Evolutionary conservation across 2,797 vertebrate genomes (phyloP), one percentile per base, ranked within the genome.

Genomic region (Coregonus sp.): DNA sequence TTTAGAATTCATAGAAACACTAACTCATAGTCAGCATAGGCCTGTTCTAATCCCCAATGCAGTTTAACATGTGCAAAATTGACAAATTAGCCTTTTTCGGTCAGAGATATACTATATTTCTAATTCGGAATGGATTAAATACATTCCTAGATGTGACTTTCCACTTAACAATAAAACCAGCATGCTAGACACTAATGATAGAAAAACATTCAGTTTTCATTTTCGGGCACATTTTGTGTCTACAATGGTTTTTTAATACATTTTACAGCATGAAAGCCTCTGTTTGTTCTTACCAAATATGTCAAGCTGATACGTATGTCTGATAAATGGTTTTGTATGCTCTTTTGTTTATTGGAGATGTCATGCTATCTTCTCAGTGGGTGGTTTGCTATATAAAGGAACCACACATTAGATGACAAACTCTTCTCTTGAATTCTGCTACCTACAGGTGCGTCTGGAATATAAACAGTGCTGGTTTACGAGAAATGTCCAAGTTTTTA

Each of bases 401-500:
- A 47, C 56, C n/a, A 20, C 56, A 20, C 56, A 61, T 61, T n/a
- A 61, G 0, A 59, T 61, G 5, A 5, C n/a, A 61, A n/a, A 61
- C 16, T 20, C 12, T 66, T 35, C 5, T 67, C 11, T 67, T 31
- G 14, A 16, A 35, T 4, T 31, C 15, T 14, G 29, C 65, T 33
- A 66, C 63, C 77, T 76, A 79, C 89, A 90, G 86, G 87, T 90
- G 87, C 11, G 69, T 73, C 52, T 59, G 71, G 31, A 71, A 56
- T 66, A 54, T 70, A 81, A 84, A 85, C 75, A 80, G 12, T 59
- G 75, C 75, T 79, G 16, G 20, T 87, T 88, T 85, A 87, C 29
- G 80, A 85, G 84, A 87, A 82, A 33, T 25, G 6, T n/a, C 51
- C 75, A 77, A 80, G 86, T 18, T 82, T 89, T 90, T 72, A 86